These are phyloP conservation scores for Perccottus glenii DNA, from an alignment of 2,113 vertebrate species.

Conservation along the genomic window DNA sequence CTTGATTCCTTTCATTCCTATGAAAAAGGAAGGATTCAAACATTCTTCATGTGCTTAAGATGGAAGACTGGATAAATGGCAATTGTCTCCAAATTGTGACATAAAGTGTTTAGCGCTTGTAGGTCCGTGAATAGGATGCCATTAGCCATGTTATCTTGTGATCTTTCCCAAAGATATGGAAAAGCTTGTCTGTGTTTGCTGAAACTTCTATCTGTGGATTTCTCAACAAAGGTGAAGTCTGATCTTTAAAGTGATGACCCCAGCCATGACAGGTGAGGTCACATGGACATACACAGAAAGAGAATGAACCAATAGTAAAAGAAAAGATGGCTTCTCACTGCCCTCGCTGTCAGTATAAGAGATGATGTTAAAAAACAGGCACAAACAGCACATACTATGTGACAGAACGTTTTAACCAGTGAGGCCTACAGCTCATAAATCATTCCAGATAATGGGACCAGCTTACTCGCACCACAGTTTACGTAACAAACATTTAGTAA, in stretches of 20 bases:
- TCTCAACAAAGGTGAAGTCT: slow-evolving; percentile 62
- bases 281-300: slow-evolving; percentile 30
- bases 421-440: slow-evolving; percentile 50
- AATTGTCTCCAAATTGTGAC: slow-evolving; percentile 14
- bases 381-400: slow-evolving; percentile 27
- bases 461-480: slow-evolving; percentile 33
- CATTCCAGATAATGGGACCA: slow-evolving; percentile 30
- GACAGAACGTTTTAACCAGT: slow-evolving; percentile 43
- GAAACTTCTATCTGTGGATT: slow-evolving; percentile 53
- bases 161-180: slow-evolving; percentile 55
- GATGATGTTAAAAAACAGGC: slow-evolving; percentile 39
- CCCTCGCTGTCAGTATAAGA: slow-evolving; percentile 47
- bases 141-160: slow-evolving; percentile 57
- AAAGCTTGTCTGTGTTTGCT: slow-evolving; percentile 52
- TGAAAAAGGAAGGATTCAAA: slow-evolving; percentile 9
- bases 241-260: slow-evolving; percentile 69
- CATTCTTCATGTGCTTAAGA: not conserved
- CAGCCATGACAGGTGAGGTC: slow-evolving; percentile 24
- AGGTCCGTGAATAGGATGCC: slow-evolving; percentile 22
- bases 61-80: slow-evolving; percentile 1
- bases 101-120: slow-evolving; percentile 9
- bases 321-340: slow-evolving; percentile 44
- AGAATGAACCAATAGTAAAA: slow-evolving; percentile 58
- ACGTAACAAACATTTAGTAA: slow-evolving; percentile 8
- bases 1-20: not conserved